phyloP scores from a whole-genome alignment of 2,113 vertebrate species.

The Gavialis gangeticus region DNA sequence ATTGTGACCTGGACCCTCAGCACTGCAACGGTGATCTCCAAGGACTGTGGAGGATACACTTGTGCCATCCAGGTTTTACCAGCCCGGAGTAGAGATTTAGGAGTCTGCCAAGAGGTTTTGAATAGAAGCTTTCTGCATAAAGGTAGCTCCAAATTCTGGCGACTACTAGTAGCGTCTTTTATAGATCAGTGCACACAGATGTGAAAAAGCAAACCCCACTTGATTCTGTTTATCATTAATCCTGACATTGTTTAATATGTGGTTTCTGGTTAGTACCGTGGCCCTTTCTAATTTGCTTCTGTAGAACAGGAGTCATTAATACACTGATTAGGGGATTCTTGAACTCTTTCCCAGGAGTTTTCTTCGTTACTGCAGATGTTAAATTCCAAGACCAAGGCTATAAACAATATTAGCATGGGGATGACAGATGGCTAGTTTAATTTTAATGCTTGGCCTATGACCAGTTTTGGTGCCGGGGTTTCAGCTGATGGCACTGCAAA shows the following conservation, averaged over 20 bases:
- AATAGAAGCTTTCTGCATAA: background rate
- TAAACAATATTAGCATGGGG: background rate
- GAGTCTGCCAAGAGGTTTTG: background rate
- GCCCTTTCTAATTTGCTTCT: background rate
- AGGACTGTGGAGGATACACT: background rate
- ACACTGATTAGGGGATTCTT: slow-evolving; percentile 3
- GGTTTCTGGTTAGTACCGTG: background rate
- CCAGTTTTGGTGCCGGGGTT: background rate
- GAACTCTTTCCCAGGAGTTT: slow-evolving; percentile 12
- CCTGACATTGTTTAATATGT: background rate
- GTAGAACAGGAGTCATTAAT: background rate
- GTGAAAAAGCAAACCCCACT: background rate
- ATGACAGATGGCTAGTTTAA: background rate
- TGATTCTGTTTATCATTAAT: background rate
- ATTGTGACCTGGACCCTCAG: background rate
- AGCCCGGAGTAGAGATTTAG: background rate
- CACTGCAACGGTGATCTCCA: accelerated
- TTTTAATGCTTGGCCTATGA: background rate
- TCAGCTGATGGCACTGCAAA: background rate
- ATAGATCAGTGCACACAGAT: background rate
- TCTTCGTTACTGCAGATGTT: background rate
- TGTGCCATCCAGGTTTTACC: background rate
- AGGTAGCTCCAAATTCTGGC: background rate
- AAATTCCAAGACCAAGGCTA: background rate
- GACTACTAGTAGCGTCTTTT: background rate